Evolutionary conservation across 2,113 vertebrate genomes (phyloP), one percentile per base, ranked within the genome.

Genomic region (Halichoerus grypus): DNA sequence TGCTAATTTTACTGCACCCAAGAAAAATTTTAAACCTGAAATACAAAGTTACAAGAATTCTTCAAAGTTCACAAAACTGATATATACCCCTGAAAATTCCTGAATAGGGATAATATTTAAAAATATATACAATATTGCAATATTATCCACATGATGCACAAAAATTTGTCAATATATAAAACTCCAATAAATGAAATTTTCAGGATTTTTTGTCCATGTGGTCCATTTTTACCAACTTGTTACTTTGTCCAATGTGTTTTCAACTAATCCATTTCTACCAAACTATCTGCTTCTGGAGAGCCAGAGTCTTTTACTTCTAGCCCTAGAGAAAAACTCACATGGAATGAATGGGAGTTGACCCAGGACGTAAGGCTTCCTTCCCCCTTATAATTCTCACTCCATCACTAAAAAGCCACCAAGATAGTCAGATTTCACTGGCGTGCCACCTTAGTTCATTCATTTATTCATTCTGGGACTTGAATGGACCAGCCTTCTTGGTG

Each of bases 211-310:
- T 69, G 55, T 59, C 11, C 21, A 42, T 8, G 24, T 65, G 42
- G 36, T 57, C 72, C 82, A 49, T 89, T 85, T 93, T 83, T 86
- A 88, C 28, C 46, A 82, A 21, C 22, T 26, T 94, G 18, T 71
- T 88, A 14, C 39, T 85, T 79, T 92, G 5, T 59, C 11, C 39
- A 77, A 19, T 57, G 11, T 95, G 21, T 93, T 96, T 93, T 89
- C 39, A 83, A 72, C 16, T 65, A 91, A 71, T 59, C 18, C 1
- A 26, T 84, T 93, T 74, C 72, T n/a, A n/a, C 14, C 77, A 86
- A 93, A 86, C 16, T 91, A 3, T 91, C 46, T 87, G 21, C 26
- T 69, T 80, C 36, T 15, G 24, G 39, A 90, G 14, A 74, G 11
- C 51, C 33, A 93, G 5, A 77, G 19, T 61, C 36, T 39, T 88